These are phyloP conservation scores for Encarsia formosa DNA, from an alignment of 2,888 invertebrate species.

Conservation along the genomic window DNA sequence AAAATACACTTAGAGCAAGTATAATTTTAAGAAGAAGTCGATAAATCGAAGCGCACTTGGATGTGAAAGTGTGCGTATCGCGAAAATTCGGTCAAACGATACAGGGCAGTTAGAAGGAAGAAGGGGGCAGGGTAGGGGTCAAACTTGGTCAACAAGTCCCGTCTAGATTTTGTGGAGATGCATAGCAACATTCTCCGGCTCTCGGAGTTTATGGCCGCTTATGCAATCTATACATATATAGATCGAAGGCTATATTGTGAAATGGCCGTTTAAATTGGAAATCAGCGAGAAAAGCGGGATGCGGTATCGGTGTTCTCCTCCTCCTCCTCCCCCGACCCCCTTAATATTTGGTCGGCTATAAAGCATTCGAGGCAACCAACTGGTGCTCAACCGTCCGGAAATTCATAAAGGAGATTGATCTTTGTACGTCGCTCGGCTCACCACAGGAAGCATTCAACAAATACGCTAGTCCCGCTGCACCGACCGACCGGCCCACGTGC, in stretches of 20 bases:
- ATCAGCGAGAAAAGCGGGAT: constrained; percentile 20
- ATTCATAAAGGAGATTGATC: constrained; percentile 35
- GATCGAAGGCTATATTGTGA: constrained; percentile 9
- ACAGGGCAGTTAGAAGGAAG: no score
- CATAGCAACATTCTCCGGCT: no score
- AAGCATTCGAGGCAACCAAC: constrained; percentile 23
- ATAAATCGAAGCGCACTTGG: no score
- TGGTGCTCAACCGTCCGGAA: constrained; percentile 28
- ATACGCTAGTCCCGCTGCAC: no score
- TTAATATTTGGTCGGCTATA: neutral
- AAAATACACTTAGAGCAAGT: no score
- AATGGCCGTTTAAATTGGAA: constrained; percentile 24
- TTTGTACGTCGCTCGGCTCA: constrained; percentile 19
- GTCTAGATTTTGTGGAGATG: neutral
- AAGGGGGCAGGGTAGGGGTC: constrained; percentile 1
- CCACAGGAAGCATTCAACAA: constrained; percentile 18
- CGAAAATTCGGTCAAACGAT: neutral
- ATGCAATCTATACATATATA: constrained; percentile 8
- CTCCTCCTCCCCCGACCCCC: constrained; percentile 3
- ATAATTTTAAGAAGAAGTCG: no score
- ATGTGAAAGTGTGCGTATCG: neutral
- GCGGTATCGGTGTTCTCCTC: constrained; percentile 13
- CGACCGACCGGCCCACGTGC: no score
- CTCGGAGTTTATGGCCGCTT: no score
- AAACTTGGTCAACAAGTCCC: constrained; percentile 19